A percentile compares a stretch with the other conserved stretches of the same genome.
Conservation (phyloP, 2,888 invertebrate genomes). For the Hyalella azteca region DNA sequence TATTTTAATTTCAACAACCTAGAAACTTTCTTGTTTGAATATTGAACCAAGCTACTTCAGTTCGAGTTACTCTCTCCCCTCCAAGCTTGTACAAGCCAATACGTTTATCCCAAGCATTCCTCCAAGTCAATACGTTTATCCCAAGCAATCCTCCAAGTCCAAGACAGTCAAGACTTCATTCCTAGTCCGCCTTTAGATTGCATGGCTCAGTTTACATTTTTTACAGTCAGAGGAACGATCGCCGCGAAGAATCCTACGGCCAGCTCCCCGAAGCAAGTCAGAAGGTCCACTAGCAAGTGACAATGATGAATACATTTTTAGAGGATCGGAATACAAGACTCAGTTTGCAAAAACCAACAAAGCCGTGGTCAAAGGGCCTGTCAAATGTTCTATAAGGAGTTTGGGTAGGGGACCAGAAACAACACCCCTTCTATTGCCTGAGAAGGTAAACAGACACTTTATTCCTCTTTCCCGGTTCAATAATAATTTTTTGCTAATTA, state of each 20-base stretch:
- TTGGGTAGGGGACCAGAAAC: conserved; percentile 53
- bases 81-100: no score
- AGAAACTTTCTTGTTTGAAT: no score
- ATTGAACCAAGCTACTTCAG: no score
- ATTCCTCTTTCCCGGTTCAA: conserved; percentile 19
- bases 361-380: conserved; percentile 53
- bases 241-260: conserved; percentile 49
- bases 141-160: background rate
- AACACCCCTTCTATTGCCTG: conserved; percentile 52
- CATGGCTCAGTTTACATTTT: conserved; percentile 17
- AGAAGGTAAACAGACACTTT: conserved; percentile 48
- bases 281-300: conserved; percentile 57
- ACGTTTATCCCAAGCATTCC: background rate
- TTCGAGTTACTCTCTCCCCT: no score
- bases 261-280: conserved; percentile 55
- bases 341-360: conserved; percentile 43
- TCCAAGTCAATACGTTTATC: no score
- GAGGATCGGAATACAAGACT: conserved; percentile 57
- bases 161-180: background rate
- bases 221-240: conserved; percentile 57
- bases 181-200: background rate
- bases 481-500: conserved; percentile 2
- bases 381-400: conserved; percentile 43
- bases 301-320: conserved; percentile 56
- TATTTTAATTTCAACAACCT: no score